phyloP scores from a whole-genome alignment of 2,113 vertebrate genomes.

The Dipodomys merriami region DNA sequence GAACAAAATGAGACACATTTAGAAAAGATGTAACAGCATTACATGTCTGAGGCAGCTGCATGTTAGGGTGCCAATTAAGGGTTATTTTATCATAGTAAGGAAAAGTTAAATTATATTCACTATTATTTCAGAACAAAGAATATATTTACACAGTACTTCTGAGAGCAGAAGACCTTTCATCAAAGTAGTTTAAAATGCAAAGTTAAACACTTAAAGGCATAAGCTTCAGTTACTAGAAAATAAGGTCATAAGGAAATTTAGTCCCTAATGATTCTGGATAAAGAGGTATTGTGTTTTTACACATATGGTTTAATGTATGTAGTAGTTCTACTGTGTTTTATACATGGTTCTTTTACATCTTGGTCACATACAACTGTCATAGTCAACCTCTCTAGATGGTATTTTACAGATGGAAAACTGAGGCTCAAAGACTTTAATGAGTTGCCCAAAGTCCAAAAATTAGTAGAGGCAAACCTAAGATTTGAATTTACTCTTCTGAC shows the following conservation, averaged over 20 bases:
- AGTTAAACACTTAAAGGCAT: constrained; percentile 73
- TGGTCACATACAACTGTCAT: constrained; percentile 9
- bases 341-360: constrained; percentile 22
- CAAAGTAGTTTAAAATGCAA: constrained; percentile 50
- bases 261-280: constrained; percentile 50
- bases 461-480: constrained; percentile 49
- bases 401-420: constrained; percentile 64
- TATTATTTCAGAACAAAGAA: constrained; percentile 54
- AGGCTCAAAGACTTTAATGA: constrained; percentile 75
- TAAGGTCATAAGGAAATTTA: constrained; percentile 39
- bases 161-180: constrained; percentile 51
- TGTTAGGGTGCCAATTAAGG: neutral
- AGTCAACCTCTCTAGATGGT: constrained; percentile 10
- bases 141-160: neutral
- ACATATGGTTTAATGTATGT: neutral
- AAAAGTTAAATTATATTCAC: constrained; percentile 72
- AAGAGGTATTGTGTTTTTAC: constrained; percentile 55
- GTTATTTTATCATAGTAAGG: constrained; percentile 24
- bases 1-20: neutral
- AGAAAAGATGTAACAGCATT: neutral
- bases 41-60: neutral
- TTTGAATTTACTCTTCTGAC: constrained; percentile 37
- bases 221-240: constrained; percentile 77
- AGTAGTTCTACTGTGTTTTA: constrained; percentile 11
- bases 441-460: constrained; percentile 66